A percentile compares a stretch with the other conserved stretches of the same genome.
Evolutionary conservation across 2,797 vertebrate genomes (phyloP).

Genomic region (Tarsius wallacei): DNA sequence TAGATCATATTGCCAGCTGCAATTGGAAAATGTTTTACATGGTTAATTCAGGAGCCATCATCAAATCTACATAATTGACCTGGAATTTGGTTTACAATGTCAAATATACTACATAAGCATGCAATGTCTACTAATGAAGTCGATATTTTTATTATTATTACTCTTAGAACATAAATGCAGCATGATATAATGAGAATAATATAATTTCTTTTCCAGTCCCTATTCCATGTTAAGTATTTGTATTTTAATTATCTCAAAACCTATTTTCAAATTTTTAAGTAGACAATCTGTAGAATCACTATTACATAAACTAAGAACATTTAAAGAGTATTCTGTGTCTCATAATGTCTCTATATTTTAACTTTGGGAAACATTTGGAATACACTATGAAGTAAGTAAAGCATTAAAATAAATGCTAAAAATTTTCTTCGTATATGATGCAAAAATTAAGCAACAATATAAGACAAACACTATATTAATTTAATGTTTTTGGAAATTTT

Average conservation of each 20-base stretch:
- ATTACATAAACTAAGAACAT: conserved; percentile 35
- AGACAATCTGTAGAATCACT: not conserved
- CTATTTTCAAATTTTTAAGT: conserved; percentile 22
- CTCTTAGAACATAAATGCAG: not conserved
- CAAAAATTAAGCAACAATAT: not conserved
- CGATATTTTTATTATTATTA: conserved; percentile 27
- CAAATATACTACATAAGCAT: not conserved
- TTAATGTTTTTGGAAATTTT: conserved; percentile 26
- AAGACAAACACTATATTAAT: not conserved
- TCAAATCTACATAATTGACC: not conserved
- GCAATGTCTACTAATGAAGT: not conserved
- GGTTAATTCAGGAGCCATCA: not conserved
- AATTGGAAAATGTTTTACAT: conserved; percentile 2
- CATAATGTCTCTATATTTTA: not conserved
- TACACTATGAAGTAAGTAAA: conserved; percentile 25
- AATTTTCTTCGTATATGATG: not conserved
- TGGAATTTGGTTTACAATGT: not conserved
- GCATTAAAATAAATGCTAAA: not conserved
- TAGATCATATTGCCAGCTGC: not conserved
- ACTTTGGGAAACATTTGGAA: not conserved
- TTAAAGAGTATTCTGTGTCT: not conserved
- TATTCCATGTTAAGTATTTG: not conserved
- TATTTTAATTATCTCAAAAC: conserved; percentile 4
- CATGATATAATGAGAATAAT: not conserved
- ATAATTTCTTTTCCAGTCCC: not conserved